Percentiles rank a stretch among this genome's conserved stretches.
Evolutionary conservation across 1,140 invertebrate genomes (phyloP).

Genomic region (Mamestra configurata): DNA sequence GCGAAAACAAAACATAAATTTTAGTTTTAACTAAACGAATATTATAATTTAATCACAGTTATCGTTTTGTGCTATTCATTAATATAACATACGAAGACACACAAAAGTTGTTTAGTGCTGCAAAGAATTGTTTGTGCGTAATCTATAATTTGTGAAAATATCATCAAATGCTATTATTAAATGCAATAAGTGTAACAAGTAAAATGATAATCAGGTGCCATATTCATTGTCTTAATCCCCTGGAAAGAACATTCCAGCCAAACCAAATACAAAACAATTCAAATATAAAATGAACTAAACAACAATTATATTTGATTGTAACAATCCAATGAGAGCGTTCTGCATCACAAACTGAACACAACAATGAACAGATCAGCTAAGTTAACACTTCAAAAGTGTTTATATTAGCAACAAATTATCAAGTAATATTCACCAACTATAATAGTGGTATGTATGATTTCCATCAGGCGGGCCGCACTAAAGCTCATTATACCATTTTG

Average conservation of each 20-base stretch:
- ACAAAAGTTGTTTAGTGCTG: constrained; percentile 2
- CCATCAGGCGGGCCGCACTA: too few species aligned
- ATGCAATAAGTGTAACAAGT: constrained; percentile 57
- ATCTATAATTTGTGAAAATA: constrained; percentile 42
- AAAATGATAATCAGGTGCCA: constrained; percentile 38
- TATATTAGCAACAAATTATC: background rate
- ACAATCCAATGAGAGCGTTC: constrained; percentile 28
- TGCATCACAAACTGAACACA: constrained; percentile 12
- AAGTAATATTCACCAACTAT: background rate
- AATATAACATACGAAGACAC: constrained; percentile 27
- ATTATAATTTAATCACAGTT: constrained; percentile 43
- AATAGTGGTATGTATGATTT: background rate
- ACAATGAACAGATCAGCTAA: constrained; percentile 12
- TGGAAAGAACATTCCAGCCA: constrained; percentile 5
- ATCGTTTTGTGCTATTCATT: constrained; percentile 30
- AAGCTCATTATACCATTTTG: too few species aligned
- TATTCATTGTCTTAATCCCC: constrained; percentile 22
- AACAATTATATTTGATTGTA: constrained; percentile 20
- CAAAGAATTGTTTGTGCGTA: background rate
- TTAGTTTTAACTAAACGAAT: constrained; percentile 28
- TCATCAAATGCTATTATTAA: constrained; percentile 62
- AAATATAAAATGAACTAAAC: constrained; percentile 13
- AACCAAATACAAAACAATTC: background rate
- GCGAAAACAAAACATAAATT: background rate
- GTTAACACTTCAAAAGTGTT: constrained; percentile 7